Evolutionary conservation across 2,113 vertebrate genomes (phyloP), one percentile per base, ranked within the genome.

Genomic region (Pelmatolapia mariae): DNA sequence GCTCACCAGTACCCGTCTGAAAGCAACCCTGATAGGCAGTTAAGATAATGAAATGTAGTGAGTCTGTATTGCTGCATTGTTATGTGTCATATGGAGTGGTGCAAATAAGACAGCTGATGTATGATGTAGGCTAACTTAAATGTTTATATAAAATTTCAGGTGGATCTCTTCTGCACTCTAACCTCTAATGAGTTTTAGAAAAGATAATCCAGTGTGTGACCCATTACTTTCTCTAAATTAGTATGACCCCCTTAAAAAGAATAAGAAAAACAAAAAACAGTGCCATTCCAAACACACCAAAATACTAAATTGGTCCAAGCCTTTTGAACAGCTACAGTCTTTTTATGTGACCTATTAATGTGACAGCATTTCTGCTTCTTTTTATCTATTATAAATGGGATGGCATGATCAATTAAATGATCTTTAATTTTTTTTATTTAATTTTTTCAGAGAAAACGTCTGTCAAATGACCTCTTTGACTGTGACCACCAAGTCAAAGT

Each of bases 381-480:
- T 19, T 11, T 29, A 47, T 29, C 40, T 29, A 1, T 47, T 47
- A 29, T 76, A 47, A 76, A 1, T 78, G 10, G 24, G 6, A 33
- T 50, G 22, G 1, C 2, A 24, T 3, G 19, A 24, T 11, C 1
- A 1, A 33, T 7, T 24, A 1, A 61, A 40, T 71, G 5, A 52
- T 36, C 3, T 31, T 43, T 4, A 9, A 2, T 33, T 24, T 54
- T 54, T 40, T 24, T 6, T 3, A 3, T 56, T 7, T 7, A 1
- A 83, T 59, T 45, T 36, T 36, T 53, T 8, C 2, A 53, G 16
- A 5, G 3, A 76, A 18, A 8, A 10, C 38, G 3, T 7, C 5
- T 53, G 29, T 18, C 4, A n/a, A 54, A 81, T 83, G 85, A 83
- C 61, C 61, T 84, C 45, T 50, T 82, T 90, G 10, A 47, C 18